Conservation (phyloP, 1,140 invertebrate species). For the Cotesia chilonis region DNA sequence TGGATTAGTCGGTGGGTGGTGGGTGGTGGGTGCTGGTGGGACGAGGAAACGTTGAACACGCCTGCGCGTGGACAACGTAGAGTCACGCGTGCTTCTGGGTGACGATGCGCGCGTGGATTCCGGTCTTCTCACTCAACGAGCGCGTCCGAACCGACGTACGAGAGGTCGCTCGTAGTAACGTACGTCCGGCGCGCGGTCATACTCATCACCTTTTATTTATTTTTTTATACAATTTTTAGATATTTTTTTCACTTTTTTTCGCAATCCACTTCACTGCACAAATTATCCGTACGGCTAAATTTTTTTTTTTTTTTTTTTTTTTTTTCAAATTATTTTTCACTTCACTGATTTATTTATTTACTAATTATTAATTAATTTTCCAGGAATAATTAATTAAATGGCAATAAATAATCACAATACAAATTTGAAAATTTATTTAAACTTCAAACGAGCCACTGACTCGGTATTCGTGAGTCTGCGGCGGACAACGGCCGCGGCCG, state of each 20-base stretch:
- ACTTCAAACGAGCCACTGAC: too few relatives aligned
- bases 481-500: slow-evolving; percentile 21
- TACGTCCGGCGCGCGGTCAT: slow-evolving; percentile 43
- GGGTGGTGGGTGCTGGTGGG: neutral
- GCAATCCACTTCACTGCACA: neutral
- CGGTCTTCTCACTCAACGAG: slow-evolving; percentile 33
- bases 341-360: too few relatives aligned
- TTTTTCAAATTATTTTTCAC: too few relatives aligned
- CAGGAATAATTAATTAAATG: too few relatives aligned
- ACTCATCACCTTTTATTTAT: slow-evolving; percentile 32
- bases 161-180: slow-evolving; percentile 34
- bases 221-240: slow-evolving; percentile 7
- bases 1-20: neutral
- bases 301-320: too few relatives aligned
- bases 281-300: neutral
- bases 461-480: neutral
- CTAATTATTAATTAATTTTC: too few relatives aligned
- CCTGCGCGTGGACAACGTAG: slow-evolving; percentile 17
- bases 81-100: slow-evolving; percentile 21
- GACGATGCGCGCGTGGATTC: slow-evolving; percentile 10
- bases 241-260: slow-evolving; percentile 9
- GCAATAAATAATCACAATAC: too few relatives aligned
- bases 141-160: slow-evolving; percentile 15
- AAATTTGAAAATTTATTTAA: too few relatives aligned
- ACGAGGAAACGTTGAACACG: neutral